Percentiles rank a stretch among this genome's conserved stretches.
Conservation (phyloP, 2,888 invertebrate species). For the Epinotia ramella region DNA sequence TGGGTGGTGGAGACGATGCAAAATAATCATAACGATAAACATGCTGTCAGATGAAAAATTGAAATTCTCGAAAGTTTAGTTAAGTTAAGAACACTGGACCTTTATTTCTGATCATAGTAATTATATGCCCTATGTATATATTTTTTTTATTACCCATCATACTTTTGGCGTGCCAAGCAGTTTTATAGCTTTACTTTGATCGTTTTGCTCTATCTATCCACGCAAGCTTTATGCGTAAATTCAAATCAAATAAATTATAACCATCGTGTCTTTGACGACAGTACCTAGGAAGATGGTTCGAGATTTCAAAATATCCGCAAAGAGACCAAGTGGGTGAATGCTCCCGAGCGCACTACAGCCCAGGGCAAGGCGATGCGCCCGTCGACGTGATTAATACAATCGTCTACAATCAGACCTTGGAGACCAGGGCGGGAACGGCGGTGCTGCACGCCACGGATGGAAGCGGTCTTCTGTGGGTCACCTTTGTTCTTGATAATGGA, state of each 20-base stretch:
- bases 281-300: constrained; percentile 52
- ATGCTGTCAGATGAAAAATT: too few species aligned
- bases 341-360: constrained; percentile 46
- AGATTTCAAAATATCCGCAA: constrained; percentile 48
- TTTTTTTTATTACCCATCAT: too few species aligned
- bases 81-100: too few species aligned
- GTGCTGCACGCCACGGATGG: constrained; percentile 36
- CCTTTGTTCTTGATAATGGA: constrained; percentile 30
- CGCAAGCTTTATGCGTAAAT: background rate
- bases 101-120: too few species aligned
- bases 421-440: constrained; percentile 46
- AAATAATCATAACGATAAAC: too few species aligned
- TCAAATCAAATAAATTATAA: background rate
- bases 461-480: constrained; percentile 38
- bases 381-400: constrained; percentile 49
- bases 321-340: constrained; percentile 47
- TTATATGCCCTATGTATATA: too few species aligned
- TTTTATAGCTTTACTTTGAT: background rate
- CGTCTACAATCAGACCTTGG: constrained; percentile 49
- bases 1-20: too few species aligned
- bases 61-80: too few species aligned
- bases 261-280: constrained; percentile 25
- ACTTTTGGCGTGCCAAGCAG: too few species aligned
- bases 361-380: constrained; percentile 26
- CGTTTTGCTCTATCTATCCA: background rate